Evolutionary conservation across 2,113 vertebrate genomes (phyloP).

Genomic region (Peucedramus taeniatus): DNA sequence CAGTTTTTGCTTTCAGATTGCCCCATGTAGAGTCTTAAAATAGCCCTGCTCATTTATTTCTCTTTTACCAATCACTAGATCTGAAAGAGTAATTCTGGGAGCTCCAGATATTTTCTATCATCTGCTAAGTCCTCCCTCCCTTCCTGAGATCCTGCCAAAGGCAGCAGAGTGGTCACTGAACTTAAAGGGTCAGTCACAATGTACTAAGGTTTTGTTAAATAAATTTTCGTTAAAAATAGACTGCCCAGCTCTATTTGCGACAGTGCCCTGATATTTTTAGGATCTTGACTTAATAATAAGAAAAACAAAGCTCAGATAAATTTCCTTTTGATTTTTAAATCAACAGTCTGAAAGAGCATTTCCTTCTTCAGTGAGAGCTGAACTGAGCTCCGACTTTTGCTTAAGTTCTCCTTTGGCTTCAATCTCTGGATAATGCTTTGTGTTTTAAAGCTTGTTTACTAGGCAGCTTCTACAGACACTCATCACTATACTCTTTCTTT

Average conservation of each 20-base stretch:
- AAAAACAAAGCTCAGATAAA: slow-evolving; percentile 21
- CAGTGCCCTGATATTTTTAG: slow-evolving; percentile 32
- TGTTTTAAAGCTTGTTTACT: slow-evolving; percentile 7
- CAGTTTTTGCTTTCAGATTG: background rate
- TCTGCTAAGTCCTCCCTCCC: background rate
- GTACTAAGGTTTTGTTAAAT: background rate
- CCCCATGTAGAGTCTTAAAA: background rate
- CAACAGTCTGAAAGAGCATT: slow-evolving; percentile 2
- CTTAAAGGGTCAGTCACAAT: background rate
- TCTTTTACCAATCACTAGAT: background rate
- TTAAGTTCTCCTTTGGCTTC: slow-evolving; percentile 24
- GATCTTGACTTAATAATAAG: slow-evolving; percentile 16
- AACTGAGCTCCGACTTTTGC: background rate
- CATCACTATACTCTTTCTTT: background rate
- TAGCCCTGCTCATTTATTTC: background rate
- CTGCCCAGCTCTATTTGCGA: background rate
- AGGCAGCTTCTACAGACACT: background rate
- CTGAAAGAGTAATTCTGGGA: background rate
- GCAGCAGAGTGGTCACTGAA: background rate
- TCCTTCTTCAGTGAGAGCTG: background rate
- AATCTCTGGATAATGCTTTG: background rate
- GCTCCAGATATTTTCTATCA: background rate
- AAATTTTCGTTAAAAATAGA: slow-evolving; percentile 29
- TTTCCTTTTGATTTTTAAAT: slow-evolving; percentile 40
- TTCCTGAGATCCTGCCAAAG: background rate